Evolutionary conservation across 2,113 vertebrate species (phyloP).

Genomic region (Anarrhichthys ocellatus): DNA sequence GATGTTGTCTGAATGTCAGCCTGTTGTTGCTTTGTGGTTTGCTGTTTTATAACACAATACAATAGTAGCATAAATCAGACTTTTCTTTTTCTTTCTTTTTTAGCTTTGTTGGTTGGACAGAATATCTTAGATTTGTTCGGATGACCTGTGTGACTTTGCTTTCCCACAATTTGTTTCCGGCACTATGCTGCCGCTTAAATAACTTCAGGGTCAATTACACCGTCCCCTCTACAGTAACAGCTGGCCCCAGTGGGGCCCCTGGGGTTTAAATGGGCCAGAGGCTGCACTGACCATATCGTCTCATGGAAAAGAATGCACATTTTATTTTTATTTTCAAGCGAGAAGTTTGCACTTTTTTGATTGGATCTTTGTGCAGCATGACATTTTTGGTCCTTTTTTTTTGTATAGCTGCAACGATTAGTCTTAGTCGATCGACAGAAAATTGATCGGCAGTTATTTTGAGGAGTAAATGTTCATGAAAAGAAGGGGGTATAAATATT

Average conservation of each 20-base stretch:
- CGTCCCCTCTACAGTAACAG: not conserved
- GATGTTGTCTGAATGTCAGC: not conserved
- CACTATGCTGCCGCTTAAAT: not conserved
- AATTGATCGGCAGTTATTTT: too few relatives aligned
- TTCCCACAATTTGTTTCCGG: not conserved
- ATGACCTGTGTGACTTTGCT: not conserved
- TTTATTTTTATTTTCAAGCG: not conserved
- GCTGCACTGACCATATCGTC: not conserved
- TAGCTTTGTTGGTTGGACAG: not conserved
- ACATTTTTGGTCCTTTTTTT: too few relatives aligned
- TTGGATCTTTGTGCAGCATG: not conserved
- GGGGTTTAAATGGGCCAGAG: not conserved
- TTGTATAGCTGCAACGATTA: too few relatives aligned
- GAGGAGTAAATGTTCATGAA: too few relatives aligned
- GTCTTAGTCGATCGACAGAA: too few relatives aligned
- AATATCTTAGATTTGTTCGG: not conserved
- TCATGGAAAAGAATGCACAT: not conserved
- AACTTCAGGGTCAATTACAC: conserved; percentile 15
- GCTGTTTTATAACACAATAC: not conserved
- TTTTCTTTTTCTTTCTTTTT: too few relatives aligned
- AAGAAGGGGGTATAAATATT: too few relatives aligned
- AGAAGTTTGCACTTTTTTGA: not conserved
- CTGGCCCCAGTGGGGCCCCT: not conserved
- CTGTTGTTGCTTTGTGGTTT: not conserved
- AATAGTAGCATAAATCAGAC: not conserved